A percentile compares a stretch with the other conserved stretches of the same genome.
These are phyloP conservation scores for Lithodes maja DNA, from an alignment of 2,888 invertebrate genomes.

Conservation along the genomic window DNA sequence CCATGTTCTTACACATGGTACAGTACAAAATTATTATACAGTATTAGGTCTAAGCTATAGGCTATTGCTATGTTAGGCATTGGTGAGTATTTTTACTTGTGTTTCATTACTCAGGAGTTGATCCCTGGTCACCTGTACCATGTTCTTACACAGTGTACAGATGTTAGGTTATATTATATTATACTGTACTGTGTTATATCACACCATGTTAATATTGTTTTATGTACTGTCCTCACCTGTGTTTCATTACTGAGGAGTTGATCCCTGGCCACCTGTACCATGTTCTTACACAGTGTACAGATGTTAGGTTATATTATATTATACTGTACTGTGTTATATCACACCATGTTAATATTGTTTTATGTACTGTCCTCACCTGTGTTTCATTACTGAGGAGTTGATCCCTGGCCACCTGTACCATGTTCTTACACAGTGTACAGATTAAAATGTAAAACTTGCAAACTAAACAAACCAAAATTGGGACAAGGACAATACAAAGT, in stretches of 20 bases:
- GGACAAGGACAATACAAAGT: too few species aligned
- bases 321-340: neutral
- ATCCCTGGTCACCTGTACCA: conserved; percentile 91
- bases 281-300: conserved; percentile 89
- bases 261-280: conserved; percentile 91
- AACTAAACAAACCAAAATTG: too few species aligned
- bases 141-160: conserved; percentile 89
- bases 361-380: conserved; percentile 77
- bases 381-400: conserved; percentile 92
- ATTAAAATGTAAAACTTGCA: too few species aligned
- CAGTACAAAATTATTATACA: too few species aligned
- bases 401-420: conserved; percentile 91
- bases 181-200: neutral
- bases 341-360: neutral
- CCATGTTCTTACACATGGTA: too few species aligned
- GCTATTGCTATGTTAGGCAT: neutral
- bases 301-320: conserved; percentile 75
- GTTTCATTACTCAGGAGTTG: conserved; percentile 92
- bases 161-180: conserved; percentile 75
- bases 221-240: conserved; percentile 77
- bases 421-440: conserved; percentile 89
- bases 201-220: neutral
- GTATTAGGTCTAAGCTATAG: too few species aligned
- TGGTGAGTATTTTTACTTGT: conserved; percentile 77
- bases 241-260: conserved; percentile 92